phyloP scores from a whole-genome alignment of 1,140 invertebrate genomes.

The Drosophila pallidifrons region DNA sequence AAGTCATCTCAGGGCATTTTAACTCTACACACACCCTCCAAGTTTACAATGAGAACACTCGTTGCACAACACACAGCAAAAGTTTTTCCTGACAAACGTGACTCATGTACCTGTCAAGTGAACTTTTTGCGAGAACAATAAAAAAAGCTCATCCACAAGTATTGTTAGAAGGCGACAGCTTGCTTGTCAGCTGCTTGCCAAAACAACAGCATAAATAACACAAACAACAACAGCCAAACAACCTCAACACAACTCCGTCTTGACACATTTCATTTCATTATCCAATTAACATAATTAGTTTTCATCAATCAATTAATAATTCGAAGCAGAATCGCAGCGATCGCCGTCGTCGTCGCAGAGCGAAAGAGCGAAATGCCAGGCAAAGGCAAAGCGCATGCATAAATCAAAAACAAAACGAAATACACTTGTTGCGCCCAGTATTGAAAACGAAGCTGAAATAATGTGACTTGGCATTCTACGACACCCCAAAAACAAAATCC shows the following conservation, averaged over 20 bases:
- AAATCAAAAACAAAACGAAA: constrained; percentile 76
- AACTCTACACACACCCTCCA: constrained; percentile 11
- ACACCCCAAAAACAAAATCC: constrained; percentile 40
- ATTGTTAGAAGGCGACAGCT: constrained; percentile 29
- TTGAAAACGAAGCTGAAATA: constrained; percentile 66
- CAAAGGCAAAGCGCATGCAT: constrained; percentile 63
- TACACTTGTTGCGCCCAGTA: constrained; percentile 79
- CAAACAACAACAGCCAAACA: not conserved
- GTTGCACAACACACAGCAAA: not conserved
- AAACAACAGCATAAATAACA: constrained; percentile 29
- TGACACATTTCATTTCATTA: constrained; percentile 82
- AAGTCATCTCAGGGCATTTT: constrained; percentile 10
- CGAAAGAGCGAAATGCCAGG: constrained; percentile 5
- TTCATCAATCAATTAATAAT: constrained; percentile 83
- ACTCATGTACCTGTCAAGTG: constrained; percentile 20
- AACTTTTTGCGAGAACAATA: not conserved
- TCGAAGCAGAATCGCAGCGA: constrained; percentile 58
- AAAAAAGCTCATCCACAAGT: constrained; percentile 4
- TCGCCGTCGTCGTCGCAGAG: constrained; percentile 7
- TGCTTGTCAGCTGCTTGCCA: constrained; percentile 30
- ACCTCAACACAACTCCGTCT: constrained; percentile 44
- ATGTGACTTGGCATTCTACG: constrained; percentile 65
- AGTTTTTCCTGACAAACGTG: constrained; percentile 44
- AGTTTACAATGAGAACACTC: not conserved
- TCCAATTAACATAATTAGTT: constrained; percentile 82